phyloP scores from a whole-genome alignment of 2,113 vertebrate genomes.

The Lanius ludovicianus region DNA sequence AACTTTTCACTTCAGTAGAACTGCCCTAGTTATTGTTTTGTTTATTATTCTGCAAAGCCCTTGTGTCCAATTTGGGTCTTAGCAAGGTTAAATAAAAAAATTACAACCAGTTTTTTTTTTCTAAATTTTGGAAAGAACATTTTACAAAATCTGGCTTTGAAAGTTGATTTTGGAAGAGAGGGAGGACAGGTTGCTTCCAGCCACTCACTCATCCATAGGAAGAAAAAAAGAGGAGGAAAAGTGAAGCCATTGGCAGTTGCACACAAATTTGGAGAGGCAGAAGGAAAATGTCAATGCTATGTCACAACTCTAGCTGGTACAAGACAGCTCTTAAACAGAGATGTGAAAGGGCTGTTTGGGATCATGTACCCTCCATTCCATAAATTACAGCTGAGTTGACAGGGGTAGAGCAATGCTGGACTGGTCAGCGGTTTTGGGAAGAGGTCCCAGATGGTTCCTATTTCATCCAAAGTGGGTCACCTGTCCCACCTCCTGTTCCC shows the following conservation, averaged over 20 bases:
- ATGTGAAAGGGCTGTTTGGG: conserved; percentile 54
- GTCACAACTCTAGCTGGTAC: conserved; percentile 25
- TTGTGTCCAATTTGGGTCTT: not conserved
- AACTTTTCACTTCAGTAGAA: not conserved
- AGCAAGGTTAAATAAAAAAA: not conserved
- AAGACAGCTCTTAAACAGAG: conserved; percentile 50
- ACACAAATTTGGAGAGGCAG: not conserved
- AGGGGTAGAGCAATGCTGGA: not conserved
- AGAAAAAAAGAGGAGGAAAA: not conserved
- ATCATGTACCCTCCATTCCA: conserved; percentile 34
- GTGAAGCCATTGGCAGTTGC: not conserved
- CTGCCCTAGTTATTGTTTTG: not conserved
- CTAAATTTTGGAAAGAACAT: not conserved
- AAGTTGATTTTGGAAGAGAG: not conserved
- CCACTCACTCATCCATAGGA: not conserved
- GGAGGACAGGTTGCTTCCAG: not conserved
- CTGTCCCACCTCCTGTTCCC: conserved; percentile 11
- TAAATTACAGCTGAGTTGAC: conserved; percentile 36
- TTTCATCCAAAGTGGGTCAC: conserved; percentile 53
- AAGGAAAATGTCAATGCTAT: conserved; percentile 49
- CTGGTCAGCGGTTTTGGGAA: not conserved
- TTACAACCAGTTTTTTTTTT: not conserved
- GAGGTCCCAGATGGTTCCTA: conserved; percentile 7
- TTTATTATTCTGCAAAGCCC: not conserved
- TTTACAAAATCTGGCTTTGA: not conserved